phyloP scores from a whole-genome alignment of 2,888 invertebrate species.

The Ceraclea dissimilis region DNA sequence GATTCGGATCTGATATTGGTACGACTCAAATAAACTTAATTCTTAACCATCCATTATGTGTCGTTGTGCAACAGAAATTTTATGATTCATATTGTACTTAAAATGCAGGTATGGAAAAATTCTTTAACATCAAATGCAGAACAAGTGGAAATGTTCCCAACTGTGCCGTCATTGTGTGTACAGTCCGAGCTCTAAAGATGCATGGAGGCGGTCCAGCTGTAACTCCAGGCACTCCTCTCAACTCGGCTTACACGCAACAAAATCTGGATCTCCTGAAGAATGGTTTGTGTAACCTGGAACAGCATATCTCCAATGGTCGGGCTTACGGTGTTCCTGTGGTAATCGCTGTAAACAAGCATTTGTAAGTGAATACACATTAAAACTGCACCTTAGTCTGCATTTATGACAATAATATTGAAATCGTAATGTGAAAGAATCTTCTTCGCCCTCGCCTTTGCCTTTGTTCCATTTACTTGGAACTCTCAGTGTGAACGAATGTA shows the following conservation, averaged over 20 bases:
- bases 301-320: conserved; percentile 88
- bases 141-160: conserved; percentile 78
- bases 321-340: conserved; percentile 91
- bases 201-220: conserved; percentile 96
- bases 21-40: conserved; percentile 18
- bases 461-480: too few species aligned
- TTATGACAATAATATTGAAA: too few species aligned
- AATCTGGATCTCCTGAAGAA: conserved; percentile 78
- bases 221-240: conserved; percentile 73
- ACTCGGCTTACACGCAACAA: conserved; percentile 78
- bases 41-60: neutral
- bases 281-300: conserved; percentile 83
- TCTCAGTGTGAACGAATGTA: too few species aligned
- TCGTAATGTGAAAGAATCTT: too few species aligned
- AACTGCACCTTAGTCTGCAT: too few species aligned
- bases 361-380: conserved; percentile 51
- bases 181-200: conserved; percentile 95
- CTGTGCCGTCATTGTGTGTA: conserved; percentile 87
- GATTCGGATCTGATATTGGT: conserved; percentile 98
- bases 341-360: conserved; percentile 84
- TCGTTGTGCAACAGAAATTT: neutral
- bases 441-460: too few species aligned
- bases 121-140: conserved; percentile 94
- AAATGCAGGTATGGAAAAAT: conserved; percentile 95
- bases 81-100: conserved; percentile 8